phyloP scores from a whole-genome alignment of 2,888 invertebrate species.

The Pharmacophagus antenor region DNA sequence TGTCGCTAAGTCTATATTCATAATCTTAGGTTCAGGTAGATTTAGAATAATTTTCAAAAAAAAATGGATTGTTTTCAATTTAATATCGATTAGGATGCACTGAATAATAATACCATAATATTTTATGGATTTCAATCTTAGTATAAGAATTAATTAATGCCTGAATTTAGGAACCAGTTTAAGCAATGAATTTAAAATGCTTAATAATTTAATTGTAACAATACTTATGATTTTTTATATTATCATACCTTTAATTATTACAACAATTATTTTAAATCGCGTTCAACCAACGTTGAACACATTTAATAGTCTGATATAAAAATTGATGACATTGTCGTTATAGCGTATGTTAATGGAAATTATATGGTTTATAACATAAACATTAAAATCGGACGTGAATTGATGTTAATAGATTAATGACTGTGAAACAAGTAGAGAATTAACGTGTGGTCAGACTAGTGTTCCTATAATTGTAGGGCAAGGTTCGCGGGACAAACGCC shows the following conservation, averaged over 20 bases:
- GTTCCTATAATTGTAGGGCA: conserved; percentile 41
- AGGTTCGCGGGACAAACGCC: conserved; percentile 46
- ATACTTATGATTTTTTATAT: neutral
- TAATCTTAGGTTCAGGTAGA: too few species aligned
- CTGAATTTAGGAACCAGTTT: neutral
- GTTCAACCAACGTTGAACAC: too few species aligned
- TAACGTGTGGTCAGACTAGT: conserved; percentile 65
- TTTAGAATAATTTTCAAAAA: too few species aligned
- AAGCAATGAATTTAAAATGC: neutral
- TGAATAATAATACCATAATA: neutral
- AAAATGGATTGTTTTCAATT: too few species aligned
- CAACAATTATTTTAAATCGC: too few species aligned
- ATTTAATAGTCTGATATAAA: too few species aligned
- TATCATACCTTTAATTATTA: too few species aligned
- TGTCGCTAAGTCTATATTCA: neutral
- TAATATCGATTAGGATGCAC: too few species aligned
- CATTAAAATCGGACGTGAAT: conserved; percentile 32
- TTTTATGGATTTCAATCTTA: too few species aligned
- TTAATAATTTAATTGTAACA: neutral
- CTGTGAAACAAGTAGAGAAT: conserved; percentile 69
- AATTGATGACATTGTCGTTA: too few species aligned
- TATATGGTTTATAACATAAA: neutral
- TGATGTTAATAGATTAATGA: conserved; percentile 50
- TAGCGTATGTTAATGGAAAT: too few species aligned
- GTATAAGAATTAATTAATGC: too few species aligned